A percentile compares a stretch with the other conserved stretches of the same genome.
These are phyloP conservation scores for Siniperca undulata DNA, from an alignment of 2,797 vertebrate species.

Conservation along the genomic window DNA sequence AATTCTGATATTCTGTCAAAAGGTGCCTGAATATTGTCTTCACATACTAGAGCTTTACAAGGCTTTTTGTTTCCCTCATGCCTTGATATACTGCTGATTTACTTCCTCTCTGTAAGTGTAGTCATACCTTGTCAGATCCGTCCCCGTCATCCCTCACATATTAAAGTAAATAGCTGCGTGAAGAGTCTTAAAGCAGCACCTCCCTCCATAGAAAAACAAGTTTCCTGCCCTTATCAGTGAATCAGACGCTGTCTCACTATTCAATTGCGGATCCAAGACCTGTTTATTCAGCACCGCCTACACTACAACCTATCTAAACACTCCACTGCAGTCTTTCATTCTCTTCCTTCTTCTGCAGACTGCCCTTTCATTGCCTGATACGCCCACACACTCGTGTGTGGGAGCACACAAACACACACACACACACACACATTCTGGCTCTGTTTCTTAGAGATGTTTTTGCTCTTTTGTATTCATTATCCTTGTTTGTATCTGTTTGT, in stretches of 20 bases:
- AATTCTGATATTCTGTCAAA: not conserved
- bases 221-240: constrained; percentile 35
- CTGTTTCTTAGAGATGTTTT: constrained; percentile 27
- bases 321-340: constrained; percentile 44
- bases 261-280: constrained; percentile 42
- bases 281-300: constrained; percentile 61
- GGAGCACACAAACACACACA: constrained; percentile 21
- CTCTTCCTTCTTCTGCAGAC: constrained; percentile 47
- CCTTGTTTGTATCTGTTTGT: constrained; percentile 21
- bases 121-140: not conserved
- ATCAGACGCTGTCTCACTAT: constrained; percentile 53
- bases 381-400: constrained; percentile 36
- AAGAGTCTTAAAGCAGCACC: not conserved
- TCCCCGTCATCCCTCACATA: constrained; percentile 4
- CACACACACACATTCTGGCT: constrained; percentile 1
- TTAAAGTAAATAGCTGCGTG: not conserved
- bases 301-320: constrained; percentile 53
- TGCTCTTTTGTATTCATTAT: constrained; percentile 47
- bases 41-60: not conserved
- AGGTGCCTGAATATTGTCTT: not conserved
- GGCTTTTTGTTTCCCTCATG: not conserved
- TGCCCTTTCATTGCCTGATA: constrained; percentile 49
- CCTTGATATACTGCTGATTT: not conserved
- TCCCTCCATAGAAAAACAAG: not conserved
- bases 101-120: not conserved